Evolutionary conservation across 2,888 invertebrate genomes (phyloP).

Genomic region (Liopterus haemorrhoidalis): DNA sequence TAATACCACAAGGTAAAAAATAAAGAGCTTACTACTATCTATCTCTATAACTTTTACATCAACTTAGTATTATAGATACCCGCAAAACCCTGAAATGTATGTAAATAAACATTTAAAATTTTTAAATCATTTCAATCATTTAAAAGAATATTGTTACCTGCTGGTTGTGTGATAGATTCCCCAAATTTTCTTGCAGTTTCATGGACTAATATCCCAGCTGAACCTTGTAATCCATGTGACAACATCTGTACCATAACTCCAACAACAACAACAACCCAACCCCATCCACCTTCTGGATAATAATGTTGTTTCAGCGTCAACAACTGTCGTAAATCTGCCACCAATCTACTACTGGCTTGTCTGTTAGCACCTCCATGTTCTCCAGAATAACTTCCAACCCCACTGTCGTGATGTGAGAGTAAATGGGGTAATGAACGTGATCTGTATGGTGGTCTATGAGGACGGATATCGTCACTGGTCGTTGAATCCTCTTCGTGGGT

Average conservation of each 20-base stretch:
- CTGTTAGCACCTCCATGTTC: slow-evolving; percentile 40
- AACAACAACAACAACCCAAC: slow-evolving; percentile 71
- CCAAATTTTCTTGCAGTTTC: slow-evolving; percentile 48
- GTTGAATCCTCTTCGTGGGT: slow-evolving; percentile 25
- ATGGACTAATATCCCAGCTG: slow-evolving; percentile 49
- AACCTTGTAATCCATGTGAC: slow-evolving; percentile 67
- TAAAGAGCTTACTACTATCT: no score
- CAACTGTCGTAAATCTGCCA: slow-evolving; percentile 53
- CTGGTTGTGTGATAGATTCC: slow-evolving; percentile 53
- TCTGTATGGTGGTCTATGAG: slow-evolving; percentile 52
- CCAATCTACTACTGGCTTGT: slow-evolving; percentile 51
- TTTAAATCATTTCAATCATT: no score
- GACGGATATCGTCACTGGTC: slow-evolving; percentile 21
- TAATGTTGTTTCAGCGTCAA: slow-evolving; percentile 72
- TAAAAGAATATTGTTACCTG: slow-evolving; percentile 61
- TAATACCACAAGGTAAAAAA: no score
- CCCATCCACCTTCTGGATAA: slow-evolving; percentile 86
- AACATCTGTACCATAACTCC: slow-evolving; percentile 68
- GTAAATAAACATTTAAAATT: no score
- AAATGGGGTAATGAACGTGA: slow-evolving; percentile 63
- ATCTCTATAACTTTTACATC: no score
- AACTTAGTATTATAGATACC: no score
- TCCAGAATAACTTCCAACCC: slow-evolving; percentile 38
- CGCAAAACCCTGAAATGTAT: no score
- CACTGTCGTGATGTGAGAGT: slow-evolving; percentile 53